These are phyloP conservation scores for Bungarus multicinctus DNA, from an alignment of 2,113 vertebrate species.

Conservation along the genomic window DNA sequence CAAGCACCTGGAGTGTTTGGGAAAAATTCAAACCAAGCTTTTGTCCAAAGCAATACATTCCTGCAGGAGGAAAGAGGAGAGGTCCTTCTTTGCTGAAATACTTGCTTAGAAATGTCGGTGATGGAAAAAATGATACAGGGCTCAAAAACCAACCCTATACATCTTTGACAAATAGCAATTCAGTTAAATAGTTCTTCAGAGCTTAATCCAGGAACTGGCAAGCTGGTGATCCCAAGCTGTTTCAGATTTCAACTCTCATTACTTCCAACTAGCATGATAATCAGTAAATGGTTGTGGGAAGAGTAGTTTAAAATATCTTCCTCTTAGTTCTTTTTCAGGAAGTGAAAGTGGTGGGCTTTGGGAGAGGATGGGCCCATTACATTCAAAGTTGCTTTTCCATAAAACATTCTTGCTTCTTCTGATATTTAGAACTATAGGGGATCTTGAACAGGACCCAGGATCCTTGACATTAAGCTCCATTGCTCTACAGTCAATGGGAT, in stretches of 20 bases:
- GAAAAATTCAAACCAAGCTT: conserved; percentile 2
- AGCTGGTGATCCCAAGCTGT: not conserved
- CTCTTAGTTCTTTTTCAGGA: not conserved
- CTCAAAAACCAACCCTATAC: not conserved
- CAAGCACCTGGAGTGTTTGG: conserved; percentile 4
- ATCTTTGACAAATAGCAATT: not conserved
- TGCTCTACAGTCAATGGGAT: not conserved
- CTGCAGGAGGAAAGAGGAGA: not conserved
- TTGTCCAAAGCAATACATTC: not conserved
- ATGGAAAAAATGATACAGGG: not conserved
- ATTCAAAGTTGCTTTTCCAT: not conserved
- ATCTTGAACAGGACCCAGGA: not conserved
- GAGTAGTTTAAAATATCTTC: not conserved
- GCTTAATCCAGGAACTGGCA: not conserved
- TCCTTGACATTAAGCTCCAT: not conserved
- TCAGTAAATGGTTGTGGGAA: not conserved
- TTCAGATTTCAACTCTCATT: not conserved
- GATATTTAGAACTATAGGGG: not conserved
- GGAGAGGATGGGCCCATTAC: not conserved
- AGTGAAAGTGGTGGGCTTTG: not conserved
- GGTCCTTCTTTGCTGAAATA: not conserved
- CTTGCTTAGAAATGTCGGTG: not conserved
- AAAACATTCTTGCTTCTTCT: not conserved
- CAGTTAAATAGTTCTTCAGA: not conserved
- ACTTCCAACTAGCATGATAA: not conserved